These are phyloP conservation scores for Polypedilum vanderplanki DNA, from an alignment of 1,140 invertebrate species.

Conservation along the genomic window DNA sequence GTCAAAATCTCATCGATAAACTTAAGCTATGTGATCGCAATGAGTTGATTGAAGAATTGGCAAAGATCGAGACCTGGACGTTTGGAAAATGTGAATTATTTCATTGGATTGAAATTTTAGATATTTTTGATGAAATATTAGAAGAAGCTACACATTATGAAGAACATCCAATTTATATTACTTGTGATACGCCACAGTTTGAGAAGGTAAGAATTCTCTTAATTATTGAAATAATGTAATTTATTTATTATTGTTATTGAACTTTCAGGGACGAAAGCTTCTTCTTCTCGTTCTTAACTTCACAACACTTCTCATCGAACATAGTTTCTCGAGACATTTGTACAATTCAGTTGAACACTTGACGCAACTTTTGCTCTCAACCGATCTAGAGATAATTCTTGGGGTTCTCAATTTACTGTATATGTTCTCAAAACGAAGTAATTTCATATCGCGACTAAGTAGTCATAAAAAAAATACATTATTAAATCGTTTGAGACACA, in stretches of 20 bases:
- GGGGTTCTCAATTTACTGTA: constrained; percentile 81
- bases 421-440: constrained; percentile 88
- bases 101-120: constrained; percentile 84
- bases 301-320: constrained; percentile 80
- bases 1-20: constrained; percentile 71
- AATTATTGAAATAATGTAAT: constrained; percentile 27
- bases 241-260: constrained; percentile 31
- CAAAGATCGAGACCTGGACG: constrained; percentile 75
- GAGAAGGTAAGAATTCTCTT: constrained; percentile 23
- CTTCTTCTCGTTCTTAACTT: constrained; percentile 74
- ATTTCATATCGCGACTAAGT: constrained; percentile 75
- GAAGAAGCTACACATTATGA: constrained; percentile 58
- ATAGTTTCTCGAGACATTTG: constrained; percentile 82
- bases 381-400: constrained; percentile 81
- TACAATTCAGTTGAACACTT: constrained; percentile 90
- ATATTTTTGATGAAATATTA: constrained; percentile 75
- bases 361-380: constrained; percentile 71
- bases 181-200: constrained; percentile 55
- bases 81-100: constrained; percentile 87
- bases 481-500: constrained; percentile 66
- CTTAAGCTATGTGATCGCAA: constrained; percentile 62
- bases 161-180: constrained; percentile 41
- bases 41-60: constrained; percentile 65
- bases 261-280: constrained; percentile 60
- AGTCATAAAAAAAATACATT: constrained; percentile 67